A percentile compares a stretch with the other conserved stretches of the same genome.
Evolutionary conservation across 2,797 vertebrate species (phyloP).

Genomic region (Lagodon rhomboides): DNA sequence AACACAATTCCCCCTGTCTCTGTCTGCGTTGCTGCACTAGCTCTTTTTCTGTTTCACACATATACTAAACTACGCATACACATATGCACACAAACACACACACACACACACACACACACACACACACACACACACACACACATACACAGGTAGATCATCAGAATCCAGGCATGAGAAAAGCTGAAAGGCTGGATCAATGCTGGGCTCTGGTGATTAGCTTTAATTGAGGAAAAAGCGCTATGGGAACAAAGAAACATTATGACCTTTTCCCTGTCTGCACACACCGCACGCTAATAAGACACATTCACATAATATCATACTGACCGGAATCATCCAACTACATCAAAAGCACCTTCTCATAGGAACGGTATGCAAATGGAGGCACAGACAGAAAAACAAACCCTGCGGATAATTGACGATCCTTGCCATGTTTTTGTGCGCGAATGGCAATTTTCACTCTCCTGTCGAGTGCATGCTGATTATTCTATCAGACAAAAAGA

Average conservation of each 20-base stretch:
- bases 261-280: slow-evolving; percentile 84
- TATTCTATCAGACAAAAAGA: slow-evolving; percentile 83
- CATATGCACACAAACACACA: background rate
- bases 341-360: slow-evolving; percentile 77
- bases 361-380: slow-evolving; percentile 75
- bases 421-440: slow-evolving; percentile 76
- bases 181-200: slow-evolving; percentile 84
- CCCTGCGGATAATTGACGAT: slow-evolving; percentile 76
- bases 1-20: slow-evolving; percentile 49
- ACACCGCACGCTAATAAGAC: slow-evolving; percentile 76
- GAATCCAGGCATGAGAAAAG: slow-evolving; percentile 74
- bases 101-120: too few relatives aligned
- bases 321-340: slow-evolving; percentile 65
- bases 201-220: slow-evolving; percentile 82
- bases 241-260: slow-evolving; percentile 85
- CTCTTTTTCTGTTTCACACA: slow-evolving; percentile 36
- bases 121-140: slow-evolving; percentile 31
- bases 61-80: background rate
- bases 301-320: slow-evolving; percentile 78
- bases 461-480: slow-evolving; percentile 79
- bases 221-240: slow-evolving; percentile 84
- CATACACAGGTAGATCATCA: slow-evolving; percentile 38
- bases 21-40: slow-evolving; percentile 28
- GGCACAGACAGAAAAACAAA: slow-evolving; percentile 77
- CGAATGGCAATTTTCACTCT: slow-evolving; percentile 81